Evolutionary conservation across 1,140 invertebrate species (phyloP).

Genomic region (Hyles vespertilio): DNA sequence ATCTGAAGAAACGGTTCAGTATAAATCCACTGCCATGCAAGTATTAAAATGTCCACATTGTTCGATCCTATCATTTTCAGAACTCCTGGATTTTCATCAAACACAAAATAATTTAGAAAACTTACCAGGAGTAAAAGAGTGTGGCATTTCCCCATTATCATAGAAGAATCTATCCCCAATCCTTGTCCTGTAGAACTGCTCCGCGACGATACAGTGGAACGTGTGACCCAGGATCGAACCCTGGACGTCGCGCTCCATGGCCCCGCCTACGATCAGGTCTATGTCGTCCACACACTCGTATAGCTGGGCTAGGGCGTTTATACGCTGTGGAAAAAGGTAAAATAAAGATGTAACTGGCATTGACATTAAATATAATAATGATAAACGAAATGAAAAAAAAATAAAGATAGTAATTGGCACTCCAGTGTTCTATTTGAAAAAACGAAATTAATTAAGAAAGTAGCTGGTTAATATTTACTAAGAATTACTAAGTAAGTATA

Average conservation of each 20-base stretch:
- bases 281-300: constrained; percentile 90
- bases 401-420: no score
- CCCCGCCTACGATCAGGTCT: constrained; percentile 90
- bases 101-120: neutral
- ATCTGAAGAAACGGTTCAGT: no score
- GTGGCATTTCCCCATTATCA: constrained; percentile 81
- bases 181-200: constrained; percentile 91
- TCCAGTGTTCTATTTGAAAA: no score
- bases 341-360: no score
- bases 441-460: no score
- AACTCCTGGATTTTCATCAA: neutral
- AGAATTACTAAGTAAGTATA: no score
- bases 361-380: no score
- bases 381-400: no score
- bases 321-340: constrained; percentile 70
- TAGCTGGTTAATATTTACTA: no score
- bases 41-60: no score
- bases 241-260: constrained; percentile 84
- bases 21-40: no score
- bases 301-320: constrained; percentile 79
- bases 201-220: constrained; percentile 91
- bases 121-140: constrained; percentile 84
- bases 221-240: constrained; percentile 92
- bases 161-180: constrained; percentile 91
- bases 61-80: no score